Evolutionary conservation across 2,888 invertebrate genomes (phyloP).

Genomic region (Trissoscelio sp.): DNA sequence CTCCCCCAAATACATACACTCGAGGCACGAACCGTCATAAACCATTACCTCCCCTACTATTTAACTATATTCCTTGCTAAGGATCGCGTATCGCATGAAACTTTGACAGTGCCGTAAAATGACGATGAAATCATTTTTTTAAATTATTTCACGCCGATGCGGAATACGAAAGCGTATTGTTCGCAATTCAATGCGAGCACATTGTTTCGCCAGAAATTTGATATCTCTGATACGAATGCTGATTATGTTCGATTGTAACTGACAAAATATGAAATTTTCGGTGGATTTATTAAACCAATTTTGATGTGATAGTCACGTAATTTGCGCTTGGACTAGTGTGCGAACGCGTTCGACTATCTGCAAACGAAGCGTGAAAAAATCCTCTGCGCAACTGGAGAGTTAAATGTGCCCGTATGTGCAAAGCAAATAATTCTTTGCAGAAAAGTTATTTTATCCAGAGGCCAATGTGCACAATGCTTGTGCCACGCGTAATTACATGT

Average conservation of each 20-base stretch:
- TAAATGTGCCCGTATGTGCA: conserved; percentile 26
- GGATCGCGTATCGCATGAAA: conserved; percentile 30
- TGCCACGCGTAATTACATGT: conserved; percentile 43
- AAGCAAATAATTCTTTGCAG: conserved; percentile 48
- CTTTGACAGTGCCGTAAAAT: conserved; percentile 16
- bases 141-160: neutral
- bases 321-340: neutral
- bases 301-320: conserved; percentile 4
- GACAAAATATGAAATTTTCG: conserved; percentile 17
- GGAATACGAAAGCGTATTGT: neutral
- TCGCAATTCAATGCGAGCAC: neutral
- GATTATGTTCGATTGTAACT: conserved; percentile 1
- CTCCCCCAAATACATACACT: conserved; percentile 70
- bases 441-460: conserved; percentile 50
- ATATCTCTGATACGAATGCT: conserved; percentile 4
- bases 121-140: neutral
- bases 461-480: conserved; percentile 33
- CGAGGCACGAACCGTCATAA: conserved; percentile 55
- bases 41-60: conserved; percentile 60
- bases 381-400: neutral
- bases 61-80: conserved; percentile 33
- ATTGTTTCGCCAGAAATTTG: neutral
- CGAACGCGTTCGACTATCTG: neutral
- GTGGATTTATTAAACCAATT: neutral
- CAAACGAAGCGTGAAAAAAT: conserved; percentile 25